phyloP scores from a whole-genome alignment of 2,797 vertebrate species.

The Balearica regulorum region DNA sequence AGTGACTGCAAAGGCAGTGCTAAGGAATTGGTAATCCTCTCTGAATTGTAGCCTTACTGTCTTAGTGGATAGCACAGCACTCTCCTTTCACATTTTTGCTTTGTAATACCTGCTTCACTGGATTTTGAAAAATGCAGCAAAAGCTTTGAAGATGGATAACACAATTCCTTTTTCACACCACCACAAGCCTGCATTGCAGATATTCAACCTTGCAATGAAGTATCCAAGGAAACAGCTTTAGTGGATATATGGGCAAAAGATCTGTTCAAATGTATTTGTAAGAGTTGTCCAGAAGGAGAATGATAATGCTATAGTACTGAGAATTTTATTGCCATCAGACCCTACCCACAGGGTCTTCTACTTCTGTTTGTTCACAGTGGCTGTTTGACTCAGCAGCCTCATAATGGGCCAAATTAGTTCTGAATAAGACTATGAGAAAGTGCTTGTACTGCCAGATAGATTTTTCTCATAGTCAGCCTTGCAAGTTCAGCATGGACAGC shows the following conservation, averaged over 20 bases:
- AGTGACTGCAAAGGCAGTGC: background rate
- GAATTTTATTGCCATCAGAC: background rate
- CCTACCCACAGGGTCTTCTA: background rate
- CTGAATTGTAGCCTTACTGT: background rate
- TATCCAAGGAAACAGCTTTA: background rate
- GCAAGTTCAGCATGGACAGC: background rate
- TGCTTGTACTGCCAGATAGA: background rate
- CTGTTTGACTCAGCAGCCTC: background rate
- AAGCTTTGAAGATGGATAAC: conserved; percentile 10
- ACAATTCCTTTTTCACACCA: background rate
- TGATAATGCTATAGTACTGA: background rate
- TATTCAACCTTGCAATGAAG: background rate
- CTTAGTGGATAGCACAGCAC: background rate
- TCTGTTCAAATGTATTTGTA: background rate
- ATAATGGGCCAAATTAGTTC: background rate
- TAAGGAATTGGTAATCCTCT: background rate
- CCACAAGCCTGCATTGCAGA: background rate
- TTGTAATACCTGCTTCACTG: background rate
- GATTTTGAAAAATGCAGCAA: conserved; percentile 17
- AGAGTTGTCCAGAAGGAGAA: background rate
- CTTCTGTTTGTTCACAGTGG: background rate
- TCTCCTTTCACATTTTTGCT: background rate
- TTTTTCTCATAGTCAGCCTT: background rate
- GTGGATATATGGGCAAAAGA: background rate
- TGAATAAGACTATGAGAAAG: background rate